Conservation (phyloP, 2,888 invertebrate species). For the Noctua janthina region DNA sequence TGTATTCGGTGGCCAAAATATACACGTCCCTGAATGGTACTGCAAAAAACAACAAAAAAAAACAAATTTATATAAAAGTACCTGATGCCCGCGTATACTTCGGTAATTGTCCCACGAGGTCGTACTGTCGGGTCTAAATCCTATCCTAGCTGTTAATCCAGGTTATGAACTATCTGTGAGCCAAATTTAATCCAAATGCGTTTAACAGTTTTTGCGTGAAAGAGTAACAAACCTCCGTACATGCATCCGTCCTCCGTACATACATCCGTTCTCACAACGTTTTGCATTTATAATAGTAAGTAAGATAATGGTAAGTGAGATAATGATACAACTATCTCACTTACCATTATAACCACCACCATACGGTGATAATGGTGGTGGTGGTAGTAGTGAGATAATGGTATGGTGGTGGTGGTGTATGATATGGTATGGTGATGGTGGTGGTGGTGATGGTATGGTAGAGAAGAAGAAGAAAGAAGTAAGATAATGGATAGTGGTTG, state of each 20-base stretch:
- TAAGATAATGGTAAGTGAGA: not conserved
- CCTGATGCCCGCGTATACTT: not conserved
- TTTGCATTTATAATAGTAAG: not conserved
- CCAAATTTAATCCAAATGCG: not conserved
- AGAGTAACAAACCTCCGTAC: not conserved
- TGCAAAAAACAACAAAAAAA: slow-evolving; percentile 63
- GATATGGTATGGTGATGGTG: too few species aligned
- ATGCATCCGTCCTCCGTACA: not conserved
- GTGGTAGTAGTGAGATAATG: too few species aligned
- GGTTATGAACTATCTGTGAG: not conserved
- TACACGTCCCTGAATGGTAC: slow-evolving; percentile 85
- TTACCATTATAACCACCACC: too few species aligned
- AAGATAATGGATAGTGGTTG: not conserved
- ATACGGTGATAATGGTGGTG: too few species aligned
- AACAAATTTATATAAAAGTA: not conserved
- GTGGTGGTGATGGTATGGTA: too few species aligned
- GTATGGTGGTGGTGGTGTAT: too few species aligned
- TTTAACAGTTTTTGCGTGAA: not conserved
- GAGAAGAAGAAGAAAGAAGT: too few species aligned
- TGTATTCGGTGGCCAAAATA: slow-evolving; percentile 92
- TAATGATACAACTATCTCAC: too few species aligned
- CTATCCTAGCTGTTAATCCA: not conserved
- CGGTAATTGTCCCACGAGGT: not conserved
- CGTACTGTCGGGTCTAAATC: not conserved
- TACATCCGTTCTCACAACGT: not conserved